phyloP scores from a whole-genome alignment of 2,797 vertebrate genomes.

The Chelmon rostratus region DNA sequence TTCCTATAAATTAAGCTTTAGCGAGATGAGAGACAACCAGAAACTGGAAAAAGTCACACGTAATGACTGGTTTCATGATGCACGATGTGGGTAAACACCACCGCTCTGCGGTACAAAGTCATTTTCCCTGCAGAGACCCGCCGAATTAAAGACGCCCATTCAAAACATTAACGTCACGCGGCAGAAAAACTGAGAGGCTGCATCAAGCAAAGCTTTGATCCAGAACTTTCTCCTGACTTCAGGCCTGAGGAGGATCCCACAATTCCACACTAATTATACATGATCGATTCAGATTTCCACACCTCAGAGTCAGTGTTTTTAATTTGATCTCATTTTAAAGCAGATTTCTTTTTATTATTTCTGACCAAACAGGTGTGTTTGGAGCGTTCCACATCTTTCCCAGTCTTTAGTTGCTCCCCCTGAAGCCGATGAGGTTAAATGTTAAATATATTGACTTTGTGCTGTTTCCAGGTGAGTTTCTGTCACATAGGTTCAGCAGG shows the following conservation, averaged over 20 bases:
- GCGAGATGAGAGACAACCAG: constrained; percentile 41
- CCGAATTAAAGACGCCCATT: constrained; percentile 14
- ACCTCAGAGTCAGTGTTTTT: background rate
- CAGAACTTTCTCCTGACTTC: no score
- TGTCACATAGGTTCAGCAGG: no score
- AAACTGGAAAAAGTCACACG: constrained; percentile 38
- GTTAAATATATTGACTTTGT: no score
- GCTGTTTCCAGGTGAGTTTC: no score
- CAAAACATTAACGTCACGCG: constrained; percentile 23
- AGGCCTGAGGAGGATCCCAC: background rate
- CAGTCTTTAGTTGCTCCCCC: no score
- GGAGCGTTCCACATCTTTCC: no score
- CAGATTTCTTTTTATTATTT: no score
- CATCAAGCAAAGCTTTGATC: no score
- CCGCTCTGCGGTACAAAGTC: constrained; percentile 23
- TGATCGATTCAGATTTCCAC: background rate
- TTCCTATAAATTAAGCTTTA: constrained; percentile 59
- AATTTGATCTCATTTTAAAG: no score
- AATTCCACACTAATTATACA: background rate
- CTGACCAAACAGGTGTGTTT: no score
- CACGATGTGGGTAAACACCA: constrained; percentile 51
- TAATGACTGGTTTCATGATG: constrained; percentile 56
- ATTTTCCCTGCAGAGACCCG: constrained; percentile 19
- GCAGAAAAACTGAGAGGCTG: background rate
- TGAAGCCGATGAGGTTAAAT: no score